Evolutionary conservation across 35 echinoderm and acorn worm species (phyloP).

Genomic region (Anneissia japonica): DNA sequence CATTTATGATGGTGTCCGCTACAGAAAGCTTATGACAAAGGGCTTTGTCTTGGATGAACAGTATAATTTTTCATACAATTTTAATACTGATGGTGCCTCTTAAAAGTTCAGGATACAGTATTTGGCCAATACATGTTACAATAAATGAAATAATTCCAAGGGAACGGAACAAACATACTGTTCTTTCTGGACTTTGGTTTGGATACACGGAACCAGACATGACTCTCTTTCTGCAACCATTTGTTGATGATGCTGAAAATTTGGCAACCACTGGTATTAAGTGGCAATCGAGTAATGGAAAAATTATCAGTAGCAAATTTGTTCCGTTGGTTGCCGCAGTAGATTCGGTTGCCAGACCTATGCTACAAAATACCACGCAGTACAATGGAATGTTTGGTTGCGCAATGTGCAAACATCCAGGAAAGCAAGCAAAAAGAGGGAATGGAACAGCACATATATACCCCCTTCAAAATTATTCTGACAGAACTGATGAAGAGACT

Average conservation of each 20-base stretch:
- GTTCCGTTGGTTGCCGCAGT: neutral
- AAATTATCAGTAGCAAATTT: neutral
- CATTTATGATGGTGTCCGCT: no score
- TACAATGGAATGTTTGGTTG: neutral
- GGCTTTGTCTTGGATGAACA: no score
- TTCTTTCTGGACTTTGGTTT: slow-evolving; percentile 8
- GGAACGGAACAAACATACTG: neutral
- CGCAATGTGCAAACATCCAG: neutral
- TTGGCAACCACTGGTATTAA: neutral
- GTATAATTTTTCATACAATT: no score
- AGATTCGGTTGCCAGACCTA: neutral
- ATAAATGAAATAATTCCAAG: neutral
- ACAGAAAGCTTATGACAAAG: no score
- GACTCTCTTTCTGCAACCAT: neutral
- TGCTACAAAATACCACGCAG: neutral
- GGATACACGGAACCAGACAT: neutral
- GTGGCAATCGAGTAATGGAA: neutral
- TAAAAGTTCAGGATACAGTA: neutral
- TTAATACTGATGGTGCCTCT: no score
- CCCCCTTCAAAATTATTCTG: neutral
- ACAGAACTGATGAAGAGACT: neutral
- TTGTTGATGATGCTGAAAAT: neutral
- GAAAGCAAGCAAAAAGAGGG: neutral
- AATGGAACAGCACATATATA: slow-evolving; percentile 10
- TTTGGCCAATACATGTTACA: neutral